Base-by-base conservation (phyloP, 2,113 vertebrate species). In the Pyrgilauda ruficollis region DNA sequence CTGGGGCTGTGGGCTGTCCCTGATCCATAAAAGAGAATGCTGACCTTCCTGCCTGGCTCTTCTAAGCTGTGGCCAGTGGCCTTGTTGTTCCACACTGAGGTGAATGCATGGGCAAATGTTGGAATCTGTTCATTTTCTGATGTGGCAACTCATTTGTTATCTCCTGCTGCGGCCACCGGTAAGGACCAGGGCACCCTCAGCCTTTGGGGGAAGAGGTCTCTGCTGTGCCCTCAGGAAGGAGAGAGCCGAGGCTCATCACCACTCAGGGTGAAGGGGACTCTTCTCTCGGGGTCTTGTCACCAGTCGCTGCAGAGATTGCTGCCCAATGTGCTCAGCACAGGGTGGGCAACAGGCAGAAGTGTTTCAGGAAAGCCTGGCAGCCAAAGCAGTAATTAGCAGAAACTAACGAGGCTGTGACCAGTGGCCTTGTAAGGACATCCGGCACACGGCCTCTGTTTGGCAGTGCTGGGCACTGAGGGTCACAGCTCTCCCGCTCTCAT, bases 381-480 rank as follows among this genome's bases (percentile, higher is more conserved):
- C 12, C 44, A 13, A 39, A 78, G 47, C 16, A 3, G 19, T 59
- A 39, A 63, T 52, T 35, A 58, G 72, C 43, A 72, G 56, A 59
- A 53, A 47, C 1, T 0, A 69, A 77, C 2, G 20, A 49, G 83
- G 24, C 30, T 91, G 59, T 61, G 67, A 41, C 24, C 39, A 18
- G n/a, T 35, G 76, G 39, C 4, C 13, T 75, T 61, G 20, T 10
- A 13, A 1, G 8, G 46, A 24, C 0, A 0, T 59, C 47, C 56
- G 66, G 1, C 21, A 31, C 31, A 3, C 1, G 0, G 44, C 16
- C 66, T 70, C 1, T 61, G 41, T 75, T 33, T 41, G 67, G 63
- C 79, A 61, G 18, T 49, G 47, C 75, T 63, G n/a, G 1, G 8
- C 27, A 2, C 47, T 2, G 39, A 15, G 68, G 33, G 12, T 30